Evolutionary conservation across 1,140 invertebrate genomes (phyloP), one percentile per base, ranked within the genome.

Genomic region (Mercenaria mercenaria): DNA sequence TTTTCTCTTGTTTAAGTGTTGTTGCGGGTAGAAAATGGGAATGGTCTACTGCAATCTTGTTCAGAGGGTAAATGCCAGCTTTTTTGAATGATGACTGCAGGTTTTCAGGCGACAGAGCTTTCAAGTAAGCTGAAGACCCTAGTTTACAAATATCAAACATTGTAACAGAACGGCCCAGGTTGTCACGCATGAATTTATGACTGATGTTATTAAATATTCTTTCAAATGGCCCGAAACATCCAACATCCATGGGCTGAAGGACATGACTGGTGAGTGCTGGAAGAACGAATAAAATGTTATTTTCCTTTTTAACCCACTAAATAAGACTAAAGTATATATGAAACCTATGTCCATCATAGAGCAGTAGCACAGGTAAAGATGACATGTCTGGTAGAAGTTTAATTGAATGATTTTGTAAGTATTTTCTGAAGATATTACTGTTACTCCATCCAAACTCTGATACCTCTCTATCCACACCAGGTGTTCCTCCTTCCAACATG

Each of bases 361-460:
- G 23, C 52, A 89, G 13, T 0, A 56, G 29, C 3, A 79, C 10
- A 18, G 41, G 20, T 39, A 43, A n/a, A 37, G 81, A 37, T 11
- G 37, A 23, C 34, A 32, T 82, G 23, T 26, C 29, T 50, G 59
- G 43, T 23, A 47, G 32, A 41, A 34, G 76, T 18, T 90, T 69
- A 37, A 56, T 59, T 32, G 84, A 76, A 34, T 84, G 80, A 1
- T 84, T n/a, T 13, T 41, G 26, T 37, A 69, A n/a, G 72, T 80
- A 81, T 47, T 79, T 79, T 2, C 52, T 23, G 39, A 87, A 90
- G 23, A 80, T 37, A 20, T 67, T 26, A 3, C 3, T 52, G 29
- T 90, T 86, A 26, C 67, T 79, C 82, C 82, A 90, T 20, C 82
- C 82, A 47, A 56, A 76, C 29, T 90, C 59, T 52, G 76, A 61